Evolutionary conservation across 2,113 vertebrate species (phyloP).

Genomic region (Zeus faber): DNA sequence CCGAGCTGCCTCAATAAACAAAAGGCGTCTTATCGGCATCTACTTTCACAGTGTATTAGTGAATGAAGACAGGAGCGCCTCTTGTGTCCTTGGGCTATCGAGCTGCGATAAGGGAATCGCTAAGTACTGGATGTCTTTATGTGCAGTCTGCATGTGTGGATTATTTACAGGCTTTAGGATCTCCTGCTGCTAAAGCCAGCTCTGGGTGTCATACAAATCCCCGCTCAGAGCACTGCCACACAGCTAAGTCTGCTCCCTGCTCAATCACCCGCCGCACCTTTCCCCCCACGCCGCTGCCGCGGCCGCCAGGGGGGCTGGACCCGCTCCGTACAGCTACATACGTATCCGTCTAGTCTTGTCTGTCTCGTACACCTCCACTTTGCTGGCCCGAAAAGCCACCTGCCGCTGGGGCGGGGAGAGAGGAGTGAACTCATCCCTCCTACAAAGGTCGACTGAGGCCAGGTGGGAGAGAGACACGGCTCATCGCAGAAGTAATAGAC

Average conservation of each 20-base stretch:
- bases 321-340: too few species aligned
- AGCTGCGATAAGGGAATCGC: constrained; percentile 66
- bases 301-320: too few species aligned
- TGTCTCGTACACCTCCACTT: too few species aligned
- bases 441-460: too few species aligned
- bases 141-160: constrained; percentile 69
- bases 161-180: constrained; percentile 76
- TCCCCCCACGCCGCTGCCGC: too few species aligned
- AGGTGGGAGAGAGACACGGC: too few species aligned
- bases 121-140: constrained; percentile 71
- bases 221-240: constrained; percentile 64
- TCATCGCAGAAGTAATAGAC: too few species aligned
- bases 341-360: too few species aligned
- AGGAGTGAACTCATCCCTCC: too few species aligned
- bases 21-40: constrained; percentile 58
- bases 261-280: constrained; percentile 39
- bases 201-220: constrained; percentile 70
- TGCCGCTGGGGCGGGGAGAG: too few species aligned
- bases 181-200: constrained; percentile 73
- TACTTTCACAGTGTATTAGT: constrained; percentile 59
- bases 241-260: constrained; percentile 49
- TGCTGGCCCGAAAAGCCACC: too few species aligned
- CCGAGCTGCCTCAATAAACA: constrained; percentile 60
- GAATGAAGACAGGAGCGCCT: constrained; percentile 52
- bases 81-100: constrained; percentile 64